Evolutionary conservation across 2,888 invertebrate genomes (phyloP).

Genomic region (Choreutis nemorana): DNA sequence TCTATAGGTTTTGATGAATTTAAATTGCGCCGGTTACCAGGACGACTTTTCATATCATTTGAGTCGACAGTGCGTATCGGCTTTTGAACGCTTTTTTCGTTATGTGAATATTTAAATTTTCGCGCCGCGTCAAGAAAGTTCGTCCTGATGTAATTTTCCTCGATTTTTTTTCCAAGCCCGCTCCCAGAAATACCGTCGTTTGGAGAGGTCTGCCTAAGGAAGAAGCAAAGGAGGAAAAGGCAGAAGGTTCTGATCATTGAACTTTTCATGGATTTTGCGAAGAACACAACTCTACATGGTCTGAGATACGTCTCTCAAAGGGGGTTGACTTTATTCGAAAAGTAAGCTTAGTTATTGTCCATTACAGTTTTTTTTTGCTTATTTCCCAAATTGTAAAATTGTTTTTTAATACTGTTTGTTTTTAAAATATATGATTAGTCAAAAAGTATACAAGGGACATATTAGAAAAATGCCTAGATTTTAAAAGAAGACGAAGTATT

Average conservation of each 20-base stretch:
- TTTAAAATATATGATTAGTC: neutral
- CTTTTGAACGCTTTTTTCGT: too few relatives aligned
- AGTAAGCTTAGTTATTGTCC: conserved; percentile 17
- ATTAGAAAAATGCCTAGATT: neutral
- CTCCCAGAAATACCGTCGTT: neutral
- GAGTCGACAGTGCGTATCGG: too few relatives aligned
- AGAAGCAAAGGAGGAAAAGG: conserved; percentile 20
- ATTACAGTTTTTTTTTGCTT: too few relatives aligned
- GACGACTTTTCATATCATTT: too few relatives aligned
- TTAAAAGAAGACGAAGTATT: conserved; percentile 1
- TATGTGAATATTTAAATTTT: too few relatives aligned
- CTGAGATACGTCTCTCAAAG: conserved; percentile 22
- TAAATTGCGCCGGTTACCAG: too few relatives aligned
- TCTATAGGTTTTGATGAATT: too few relatives aligned
- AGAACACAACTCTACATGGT: conserved; percentile 27
- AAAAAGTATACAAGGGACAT: neutral
- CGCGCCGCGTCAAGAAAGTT: too few relatives aligned
- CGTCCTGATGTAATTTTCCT: too few relatives aligned
- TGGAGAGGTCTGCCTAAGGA: conserved; percentile 6
- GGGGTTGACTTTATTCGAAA: conserved; percentile 20
- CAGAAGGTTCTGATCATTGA: conserved; percentile 19
- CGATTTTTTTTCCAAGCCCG: too few relatives aligned
- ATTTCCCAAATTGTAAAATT: too few relatives aligned
- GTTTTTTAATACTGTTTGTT: neutral
- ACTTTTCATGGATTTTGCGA: conserved; percentile 22